These are phyloP conservation scores for Salarias fasciatus DNA, from an alignment of 2,797 vertebrate species.

Conservation along the genomic window DNA sequence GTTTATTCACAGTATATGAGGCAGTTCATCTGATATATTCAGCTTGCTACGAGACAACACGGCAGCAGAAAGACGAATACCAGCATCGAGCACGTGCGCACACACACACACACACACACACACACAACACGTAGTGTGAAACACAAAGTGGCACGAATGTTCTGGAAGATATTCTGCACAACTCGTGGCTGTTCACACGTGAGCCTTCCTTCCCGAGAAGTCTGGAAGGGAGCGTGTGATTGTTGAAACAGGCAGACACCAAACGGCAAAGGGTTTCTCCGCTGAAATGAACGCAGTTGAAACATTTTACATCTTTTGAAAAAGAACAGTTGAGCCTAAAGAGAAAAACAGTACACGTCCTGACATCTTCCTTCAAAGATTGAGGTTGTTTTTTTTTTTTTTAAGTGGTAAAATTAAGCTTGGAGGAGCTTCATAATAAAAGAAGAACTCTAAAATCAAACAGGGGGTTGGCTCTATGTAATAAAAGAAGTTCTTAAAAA, in stretches of 20 bases:
- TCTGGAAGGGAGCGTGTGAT: constrained; percentile 10
- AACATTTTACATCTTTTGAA: constrained; percentile 24
- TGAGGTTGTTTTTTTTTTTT: too few species aligned
- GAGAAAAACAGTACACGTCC: constrained; percentile 42
- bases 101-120: constrained; percentile 18
- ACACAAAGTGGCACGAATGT: constrained; percentile 26
- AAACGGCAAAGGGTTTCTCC: constrained; percentile 1
- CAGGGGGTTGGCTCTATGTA: constrained; percentile 20
- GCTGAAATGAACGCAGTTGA: constrained; percentile 20
- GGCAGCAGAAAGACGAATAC: constrained; percentile 24
- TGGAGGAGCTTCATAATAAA: constrained; percentile 7
- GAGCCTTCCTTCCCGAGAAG: too few species aligned
- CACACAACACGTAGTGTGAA: constrained; percentile 12
- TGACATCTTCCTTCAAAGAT: constrained; percentile 25
- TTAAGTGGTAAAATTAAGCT: constrained; percentile 29
- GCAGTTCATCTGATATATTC: constrained; percentile 57
- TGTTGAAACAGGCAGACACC: constrained; percentile 31
- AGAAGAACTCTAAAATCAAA: constrained; percentile 12
- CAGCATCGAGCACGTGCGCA: neutral
- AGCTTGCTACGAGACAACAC: constrained; percentile 43
- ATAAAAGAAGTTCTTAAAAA: constrained; percentile 46
- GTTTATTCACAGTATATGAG: constrained; percentile 77
- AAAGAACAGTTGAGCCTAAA: constrained; percentile 14
- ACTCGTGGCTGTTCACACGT: constrained; percentile 16
- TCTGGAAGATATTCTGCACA: constrained; percentile 47